Conservation (phyloP, 2,113 vertebrate genomes). For the Bettongia penicillata region DNA sequence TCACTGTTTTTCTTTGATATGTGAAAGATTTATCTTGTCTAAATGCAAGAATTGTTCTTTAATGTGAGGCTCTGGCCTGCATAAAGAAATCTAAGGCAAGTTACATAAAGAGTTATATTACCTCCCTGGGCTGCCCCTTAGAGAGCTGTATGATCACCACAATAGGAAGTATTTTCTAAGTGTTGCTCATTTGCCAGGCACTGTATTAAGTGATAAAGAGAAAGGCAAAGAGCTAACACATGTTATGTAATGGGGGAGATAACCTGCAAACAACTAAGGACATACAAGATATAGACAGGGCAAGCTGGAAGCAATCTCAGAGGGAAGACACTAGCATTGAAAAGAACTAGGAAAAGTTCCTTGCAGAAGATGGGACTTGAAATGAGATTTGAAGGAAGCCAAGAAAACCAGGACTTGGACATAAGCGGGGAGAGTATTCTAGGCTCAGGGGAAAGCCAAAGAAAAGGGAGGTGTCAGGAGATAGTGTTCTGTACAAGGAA, state of each 20-base stretch:
- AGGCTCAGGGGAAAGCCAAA: neutral
- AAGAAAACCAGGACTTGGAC: neutral
- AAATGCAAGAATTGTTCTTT: neutral
- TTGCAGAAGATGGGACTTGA: neutral
- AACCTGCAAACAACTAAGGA: neutral
- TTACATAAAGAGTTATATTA: neutral
- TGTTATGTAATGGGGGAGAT: neutral
- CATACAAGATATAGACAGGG: neutral
- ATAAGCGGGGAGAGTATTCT: neutral
- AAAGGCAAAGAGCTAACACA: neutral
- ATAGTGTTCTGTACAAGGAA: neutral
- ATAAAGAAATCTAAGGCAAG: neutral
- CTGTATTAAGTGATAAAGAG: neutral
- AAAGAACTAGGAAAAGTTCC: neutral
- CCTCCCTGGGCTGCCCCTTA: neutral
- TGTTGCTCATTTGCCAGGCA: neutral
- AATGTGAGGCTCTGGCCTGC: neutral
- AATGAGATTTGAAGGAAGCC: neutral
- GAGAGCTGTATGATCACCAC: neutral
- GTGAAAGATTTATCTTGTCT: neutral
- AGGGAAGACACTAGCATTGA: neutral
- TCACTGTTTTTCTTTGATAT: neutral
- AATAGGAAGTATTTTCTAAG: neutral
- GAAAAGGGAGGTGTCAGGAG: neutral
- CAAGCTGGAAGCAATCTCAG: neutral